Evolutionary conservation across 2,888 invertebrate genomes (phyloP), one percentile per base, ranked within the genome.

Genomic region (Eupsilia transversa): DNA sequence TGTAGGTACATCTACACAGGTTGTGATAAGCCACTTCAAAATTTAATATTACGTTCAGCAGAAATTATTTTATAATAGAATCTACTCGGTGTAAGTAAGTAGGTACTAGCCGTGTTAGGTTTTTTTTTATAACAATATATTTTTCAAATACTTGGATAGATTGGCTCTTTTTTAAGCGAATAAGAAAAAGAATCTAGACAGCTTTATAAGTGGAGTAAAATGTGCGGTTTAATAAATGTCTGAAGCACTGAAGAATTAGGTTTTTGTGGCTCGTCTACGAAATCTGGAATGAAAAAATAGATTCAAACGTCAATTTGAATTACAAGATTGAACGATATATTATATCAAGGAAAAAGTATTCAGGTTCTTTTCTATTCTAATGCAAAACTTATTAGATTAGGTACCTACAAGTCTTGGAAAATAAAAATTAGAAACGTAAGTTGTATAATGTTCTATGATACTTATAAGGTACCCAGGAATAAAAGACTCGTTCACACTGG

Each of bases 281-380:
- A 49, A 49, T 57, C 27, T 66, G 33, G 57, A 49, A 35, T 23
- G 33, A 46, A 64, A 38, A 49, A 68, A 59, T 30, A 56, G 2
- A 46, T 56, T 56, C 3, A 20, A 63, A 75, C 35, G 35, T 77
- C 77, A 23, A 57, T 49, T 46, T 77, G 66, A 74, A 56, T 76
- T 6, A 38, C 17, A 66, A 59, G 41, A 57, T 67, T 59, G 59
- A 59, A 20, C 10, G 38, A 41, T 77, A 38, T 46, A 38, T 9
- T 9, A 9, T 38, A 54, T 23, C 35, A 61, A 14, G 3, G 23
- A 60, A 30, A 33, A 30, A 30, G 9, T 23, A 59, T 43, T 46
- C 20, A 17, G 33, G 49, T 27, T 60, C 35, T 12, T 49, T 35
- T 65, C 10, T 33, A n/a, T 49, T 68, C 5, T 54, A 63, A 33